Percentiles rank a stretch among this genome's conserved stretches.
These are phyloP conservation scores for Sebastes steindachneri DNA, from an alignment of 2,797 vertebrate genomes.

Conservation along the genomic window DNA sequence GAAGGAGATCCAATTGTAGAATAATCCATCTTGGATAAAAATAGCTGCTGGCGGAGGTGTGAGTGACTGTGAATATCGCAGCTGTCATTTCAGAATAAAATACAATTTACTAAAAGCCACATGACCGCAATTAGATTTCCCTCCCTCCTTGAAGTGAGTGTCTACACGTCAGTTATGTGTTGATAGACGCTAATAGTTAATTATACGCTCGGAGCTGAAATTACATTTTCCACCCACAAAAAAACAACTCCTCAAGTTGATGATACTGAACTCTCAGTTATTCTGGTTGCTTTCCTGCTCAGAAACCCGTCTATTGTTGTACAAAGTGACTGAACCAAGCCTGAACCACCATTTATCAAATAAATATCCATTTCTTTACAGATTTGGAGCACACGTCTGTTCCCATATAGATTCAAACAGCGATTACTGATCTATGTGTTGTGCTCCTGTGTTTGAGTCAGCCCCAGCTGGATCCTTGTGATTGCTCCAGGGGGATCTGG, in stretches of 20 bases:
- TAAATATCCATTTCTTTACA: background rate
- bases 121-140: background rate
- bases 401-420: background rate
- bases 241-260: background rate
- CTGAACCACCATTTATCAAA: background rate
- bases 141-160: background rate
- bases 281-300: background rate
- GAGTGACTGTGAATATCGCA: conserved; percentile 31
- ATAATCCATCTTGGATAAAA: conserved; percentile 40
- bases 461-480: conserved; percentile 8
- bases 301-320: background rate
- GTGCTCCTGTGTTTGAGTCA: conserved; percentile 2
- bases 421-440: background rate
- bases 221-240: background rate
- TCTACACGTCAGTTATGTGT: background rate
- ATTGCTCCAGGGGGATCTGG: background rate
- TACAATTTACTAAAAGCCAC: background rate
- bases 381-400: background rate
- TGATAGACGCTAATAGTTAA: background rate
- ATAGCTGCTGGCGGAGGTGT: conserved; percentile 38
- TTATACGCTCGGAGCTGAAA: background rate
- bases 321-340: background rate
- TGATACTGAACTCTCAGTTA: background rate
- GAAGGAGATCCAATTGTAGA: conserved; percentile 40
- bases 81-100: conserved; percentile 25